Conservation (phyloP, 2,113 vertebrate genomes). For the Paratilapia polleni region DNA sequence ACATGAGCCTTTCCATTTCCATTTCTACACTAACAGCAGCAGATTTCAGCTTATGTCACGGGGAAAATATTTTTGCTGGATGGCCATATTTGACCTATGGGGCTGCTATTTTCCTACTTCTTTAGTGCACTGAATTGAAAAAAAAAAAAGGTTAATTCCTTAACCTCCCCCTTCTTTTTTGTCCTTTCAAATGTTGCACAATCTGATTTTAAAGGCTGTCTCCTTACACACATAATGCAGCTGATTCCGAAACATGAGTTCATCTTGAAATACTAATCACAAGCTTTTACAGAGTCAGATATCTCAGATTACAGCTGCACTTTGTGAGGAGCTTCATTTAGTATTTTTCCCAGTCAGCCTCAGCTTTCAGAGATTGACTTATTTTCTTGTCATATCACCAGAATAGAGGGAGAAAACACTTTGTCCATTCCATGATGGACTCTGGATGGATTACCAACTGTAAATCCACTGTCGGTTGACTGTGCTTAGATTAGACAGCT, state of each 20-base stretch:
- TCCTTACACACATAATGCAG: not conserved
- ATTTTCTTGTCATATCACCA: constrained; percentile 1
- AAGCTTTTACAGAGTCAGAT: not conserved
- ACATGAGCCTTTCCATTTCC: not conserved
- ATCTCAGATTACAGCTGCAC: not conserved
- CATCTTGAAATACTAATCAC: not conserved
- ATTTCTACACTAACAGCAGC: not conserved
- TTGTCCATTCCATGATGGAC: constrained; percentile 37
- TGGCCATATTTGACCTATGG: not conserved
- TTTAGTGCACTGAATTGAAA: not conserved
- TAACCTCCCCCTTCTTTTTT: not conserved
- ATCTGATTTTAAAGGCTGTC: not conserved
- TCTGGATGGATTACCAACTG: constrained; percentile 54
- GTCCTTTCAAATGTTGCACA: not conserved
- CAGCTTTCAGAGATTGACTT: not conserved
- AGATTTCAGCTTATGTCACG: not conserved
- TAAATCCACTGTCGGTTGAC: constrained; percentile 55
- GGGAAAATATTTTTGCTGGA: not conserved
- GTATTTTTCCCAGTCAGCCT: not conserved
- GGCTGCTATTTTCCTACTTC: not conserved
- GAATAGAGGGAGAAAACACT: not conserved
- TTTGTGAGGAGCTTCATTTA: not conserved
- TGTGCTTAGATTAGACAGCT: constrained; percentile 49
- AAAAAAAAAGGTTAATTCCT: not conserved
- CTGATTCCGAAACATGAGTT: not conserved